Evolutionary conservation across 2,113 vertebrate genomes (phyloP), one percentile per base, ranked within the genome.

Genomic region (Verasper variegatus): DNA sequence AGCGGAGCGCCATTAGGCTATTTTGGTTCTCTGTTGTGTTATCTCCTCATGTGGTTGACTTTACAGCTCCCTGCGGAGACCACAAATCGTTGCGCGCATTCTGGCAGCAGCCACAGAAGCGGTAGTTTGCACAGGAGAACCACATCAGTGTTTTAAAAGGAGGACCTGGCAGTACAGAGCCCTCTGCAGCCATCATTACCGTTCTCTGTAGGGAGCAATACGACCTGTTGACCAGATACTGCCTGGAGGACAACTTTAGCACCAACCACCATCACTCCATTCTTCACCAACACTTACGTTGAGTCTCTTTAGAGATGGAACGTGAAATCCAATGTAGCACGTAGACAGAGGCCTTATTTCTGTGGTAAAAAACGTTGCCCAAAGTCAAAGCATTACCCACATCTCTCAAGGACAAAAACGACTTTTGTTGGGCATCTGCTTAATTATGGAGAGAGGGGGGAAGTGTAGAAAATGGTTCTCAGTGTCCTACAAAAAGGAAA

Each of bases 1-100:
- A 76, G 51, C 26, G 51, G 67, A 49, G 68, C 63, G 66, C 10
- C 0, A 7, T 60, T 56, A 15, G 27, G 59, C 49, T 83, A 52
- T 77, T 81, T 81, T 75, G 15, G 76, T 62, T 26, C 23, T 73
- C 42, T 47, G 75, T 56, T 70, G 40, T 59, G 58, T 74, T 75
- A 40, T 60, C 40, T 79, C 78, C 66, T 79, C 67, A 80, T 85
- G 82, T 69, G 70, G 77, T 76, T 56, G 65, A 52, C 10, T 74
- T 64, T 70, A 76, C 65, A 60, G 67, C 3, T 79, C 80, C 63
- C 56, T 10, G 63, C 57, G 40, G 76, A 84, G 51, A 42, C 1
- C 64, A 64, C 47, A 56, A 51, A 71, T 66, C n/a, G 65, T 12
- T 47, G 63, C 52, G 37, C 55, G 27, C 6, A n/a, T 68, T 40